Evolutionary conservation across 2,888 invertebrate species (phyloP), one percentile per base, ranked within the genome.

Genomic region (Volucella inanis): DNA sequence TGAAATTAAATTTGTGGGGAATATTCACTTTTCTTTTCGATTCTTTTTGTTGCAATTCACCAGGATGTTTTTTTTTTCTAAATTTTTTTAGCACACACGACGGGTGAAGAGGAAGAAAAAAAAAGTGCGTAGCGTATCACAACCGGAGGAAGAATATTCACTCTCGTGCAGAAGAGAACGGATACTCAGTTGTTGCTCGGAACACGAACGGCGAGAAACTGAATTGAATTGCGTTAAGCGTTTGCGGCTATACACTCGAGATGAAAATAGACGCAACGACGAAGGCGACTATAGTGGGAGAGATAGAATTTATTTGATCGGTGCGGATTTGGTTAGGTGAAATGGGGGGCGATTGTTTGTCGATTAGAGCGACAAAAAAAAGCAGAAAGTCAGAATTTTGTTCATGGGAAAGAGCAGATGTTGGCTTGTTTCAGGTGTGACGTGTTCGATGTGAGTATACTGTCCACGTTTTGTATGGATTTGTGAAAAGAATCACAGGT

Each of bases 131-230:
- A 64, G 62, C 62, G 72, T 72, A 57, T 77, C 64, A 75, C 68
- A 65, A 80, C 83, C 82, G 86, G 70, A 61, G 67, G 55, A 64
- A 38, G 38, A 68, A 50, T 15, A 57, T 72, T 78, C 78, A 83
- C 78, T 76, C 55, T 45, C 59, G 45, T 1, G 12, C n/a, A 61
- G 67, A 49, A 81, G 41, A 57, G 18, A 54, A 65, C 49, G 68
- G 70, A 61, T 86, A 54, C 43, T 80, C 65, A 77, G 88, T 87
- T 88, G 89, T 87, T 89, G 87, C 87, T 89, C 88, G 87, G 88
- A 88, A 87, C 88, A 89, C 89, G 88, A 88, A 87, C 89, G 89
- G 87, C 89, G 89, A 89, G 88, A 88, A 89, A 89, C 89, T 89
- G 88, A 82, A 72, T 57, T 64, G 70, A 31, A 67, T 82, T 61